Percentiles rank a stretch among this genome's conserved stretches.
Conservation (phyloP, 2,797 vertebrate species). For the Urophycis tenuis region DNA sequence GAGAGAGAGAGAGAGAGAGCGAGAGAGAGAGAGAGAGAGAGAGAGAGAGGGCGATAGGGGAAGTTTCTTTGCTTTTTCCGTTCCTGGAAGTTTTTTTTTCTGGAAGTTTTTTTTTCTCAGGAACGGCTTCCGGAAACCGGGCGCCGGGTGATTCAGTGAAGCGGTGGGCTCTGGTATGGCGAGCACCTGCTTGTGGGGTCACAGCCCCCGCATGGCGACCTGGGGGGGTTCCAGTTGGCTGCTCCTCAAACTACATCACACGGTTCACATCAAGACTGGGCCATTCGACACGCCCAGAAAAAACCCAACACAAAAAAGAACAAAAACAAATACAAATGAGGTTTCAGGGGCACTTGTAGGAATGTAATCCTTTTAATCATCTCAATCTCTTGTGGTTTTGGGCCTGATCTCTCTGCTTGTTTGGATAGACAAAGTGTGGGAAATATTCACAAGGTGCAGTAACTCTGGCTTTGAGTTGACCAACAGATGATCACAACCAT, state of each 20-base stretch:
- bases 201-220: too few species aligned
- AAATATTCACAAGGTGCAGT: background rate
- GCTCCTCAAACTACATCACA: slow-evolving; percentile 28
- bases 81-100: too few species aligned
- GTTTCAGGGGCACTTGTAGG: background rate
- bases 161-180: too few species aligned
- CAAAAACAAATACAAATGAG: too few species aligned
- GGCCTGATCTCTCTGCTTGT: background rate
- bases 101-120: too few species aligned
- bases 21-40: too few species aligned
- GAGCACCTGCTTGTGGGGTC: background rate
- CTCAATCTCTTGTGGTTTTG: background rate
- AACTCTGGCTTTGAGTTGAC: background rate
- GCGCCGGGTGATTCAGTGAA: too few species aligned
- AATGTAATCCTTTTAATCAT: background rate
- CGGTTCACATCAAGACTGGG: slow-evolving; percentile 34
- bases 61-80: too few species aligned
- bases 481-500: background rate
- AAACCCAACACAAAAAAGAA: too few species aligned
- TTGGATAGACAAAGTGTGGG: background rate
- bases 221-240: slow-evolving; percentile 1
- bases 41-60: too few species aligned
- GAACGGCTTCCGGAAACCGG: too few species aligned
- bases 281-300: slow-evolving; percentile 35
- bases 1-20: too few species aligned